Percentiles rank a stretch among this genome's conserved stretches.
phyloP scores from a whole-genome alignment of 2,113 vertebrate species.

The Mustela lutreola region DNA sequence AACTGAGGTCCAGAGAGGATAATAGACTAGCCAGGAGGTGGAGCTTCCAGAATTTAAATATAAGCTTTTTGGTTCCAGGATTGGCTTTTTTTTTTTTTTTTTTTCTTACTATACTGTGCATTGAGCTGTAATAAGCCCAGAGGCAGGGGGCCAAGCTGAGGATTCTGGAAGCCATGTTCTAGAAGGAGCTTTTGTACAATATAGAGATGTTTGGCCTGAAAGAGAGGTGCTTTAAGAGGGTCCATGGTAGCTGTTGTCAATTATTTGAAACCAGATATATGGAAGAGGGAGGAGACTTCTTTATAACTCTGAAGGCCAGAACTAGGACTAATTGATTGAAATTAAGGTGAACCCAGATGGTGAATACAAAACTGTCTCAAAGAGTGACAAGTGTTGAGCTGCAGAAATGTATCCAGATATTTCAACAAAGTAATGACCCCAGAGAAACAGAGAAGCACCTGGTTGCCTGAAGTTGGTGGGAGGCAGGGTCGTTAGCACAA shows the following conservation, averaged over 20 bases:
- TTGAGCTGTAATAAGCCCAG: neutral
- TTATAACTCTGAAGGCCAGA: neutral
- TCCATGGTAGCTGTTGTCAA: neutral
- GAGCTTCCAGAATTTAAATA: neutral
- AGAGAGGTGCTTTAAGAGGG: neutral
- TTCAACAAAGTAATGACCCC: neutral
- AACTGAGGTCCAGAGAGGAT: neutral
- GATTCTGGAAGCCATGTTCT: conserved; percentile 12
- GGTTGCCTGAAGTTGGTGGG: neutral
- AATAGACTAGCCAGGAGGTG: neutral
- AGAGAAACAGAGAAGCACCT: neutral
- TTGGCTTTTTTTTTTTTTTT: neutral
- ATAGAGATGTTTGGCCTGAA: neutral
- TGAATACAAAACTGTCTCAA: neutral
- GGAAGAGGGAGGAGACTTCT: neutral
- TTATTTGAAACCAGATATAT: neutral
- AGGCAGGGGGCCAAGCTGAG: neutral
- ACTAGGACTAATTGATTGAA: neutral
- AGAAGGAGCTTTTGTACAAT: conserved; percentile 30
- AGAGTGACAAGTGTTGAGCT: neutral
- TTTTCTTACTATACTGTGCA: neutral
- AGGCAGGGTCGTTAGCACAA: neutral
- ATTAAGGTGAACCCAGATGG: neutral
- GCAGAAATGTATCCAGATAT: neutral
- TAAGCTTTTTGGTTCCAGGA: neutral